A percentile compares a stretch with the other conserved stretches of the same genome.
Evolutionary conservation across 2,888 invertebrate species (phyloP).

Genomic region (Carpatolechia fugitivella): DNA sequence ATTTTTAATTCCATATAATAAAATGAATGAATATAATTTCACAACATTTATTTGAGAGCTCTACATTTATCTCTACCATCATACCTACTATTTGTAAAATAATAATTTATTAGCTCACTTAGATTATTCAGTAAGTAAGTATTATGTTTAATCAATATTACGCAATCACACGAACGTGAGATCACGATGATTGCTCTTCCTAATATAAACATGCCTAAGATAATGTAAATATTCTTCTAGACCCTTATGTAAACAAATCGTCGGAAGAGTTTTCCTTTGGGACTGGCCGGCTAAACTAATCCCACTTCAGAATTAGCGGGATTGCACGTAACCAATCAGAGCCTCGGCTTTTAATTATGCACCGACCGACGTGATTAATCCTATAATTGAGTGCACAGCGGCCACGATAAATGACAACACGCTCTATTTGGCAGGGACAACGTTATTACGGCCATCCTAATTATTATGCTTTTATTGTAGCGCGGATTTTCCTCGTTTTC

Average conservation of each 20-base stretch:
- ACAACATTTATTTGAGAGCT: too few species aligned
- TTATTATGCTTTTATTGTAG: neutral
- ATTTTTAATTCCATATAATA: too few species aligned
- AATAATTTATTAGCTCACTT: neutral
- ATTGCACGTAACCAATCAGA: constrained; percentile 44
- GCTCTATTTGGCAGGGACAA: constrained; percentile 11
- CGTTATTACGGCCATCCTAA: neutral
- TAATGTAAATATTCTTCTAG: too few species aligned
- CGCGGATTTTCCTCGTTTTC: constrained; percentile 7
- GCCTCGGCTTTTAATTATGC: constrained; percentile 40
- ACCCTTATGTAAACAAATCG: too few species aligned
- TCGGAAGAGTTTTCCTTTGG: neutral
- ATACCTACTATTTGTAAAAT: too few species aligned
- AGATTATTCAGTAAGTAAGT: neutral
- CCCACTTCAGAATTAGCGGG: neutral
- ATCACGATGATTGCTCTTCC: neutral
- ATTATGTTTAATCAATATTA: neutral
- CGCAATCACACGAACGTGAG: neutral
- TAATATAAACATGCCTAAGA: neutral
- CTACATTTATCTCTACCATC: too few species aligned
- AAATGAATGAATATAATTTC: too few species aligned
- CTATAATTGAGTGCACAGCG: constrained; percentile 34
- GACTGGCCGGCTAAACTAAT: neutral
- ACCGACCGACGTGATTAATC: constrained; percentile 34
- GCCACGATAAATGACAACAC: constrained; percentile 14